These are phyloP conservation scores for Drosophila peninsularis DNA, from an alignment of 2,888 invertebrate genomes.

Conservation along the genomic window DNA sequence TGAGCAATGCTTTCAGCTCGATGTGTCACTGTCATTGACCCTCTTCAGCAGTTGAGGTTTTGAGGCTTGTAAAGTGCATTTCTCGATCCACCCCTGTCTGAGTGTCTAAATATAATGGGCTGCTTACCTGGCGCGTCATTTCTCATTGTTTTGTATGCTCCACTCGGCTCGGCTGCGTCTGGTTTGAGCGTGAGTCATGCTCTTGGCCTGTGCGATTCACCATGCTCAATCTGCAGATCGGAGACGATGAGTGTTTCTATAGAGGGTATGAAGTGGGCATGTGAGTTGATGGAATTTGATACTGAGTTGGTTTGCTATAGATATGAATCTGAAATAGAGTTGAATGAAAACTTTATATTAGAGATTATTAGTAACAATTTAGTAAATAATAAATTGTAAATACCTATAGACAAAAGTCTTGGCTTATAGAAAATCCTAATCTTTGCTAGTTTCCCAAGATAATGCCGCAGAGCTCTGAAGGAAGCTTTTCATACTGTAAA, in stretches of 20 bases:
- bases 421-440: too few relatives aligned
- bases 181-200: slow-evolving; percentile 33
- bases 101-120: slow-evolving; percentile 22
- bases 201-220: slow-evolving; percentile 3
- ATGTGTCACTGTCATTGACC: slow-evolving; percentile 33
- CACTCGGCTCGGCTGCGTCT: slow-evolving; percentile 5
- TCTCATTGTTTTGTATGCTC: slow-evolving; percentile 2
- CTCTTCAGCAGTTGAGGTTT: slow-evolving; percentile 21
- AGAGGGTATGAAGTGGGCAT: background rate
- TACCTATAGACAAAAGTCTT: too few relatives aligned
- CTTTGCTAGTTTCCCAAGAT: too few relatives aligned
- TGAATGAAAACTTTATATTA: background rate
- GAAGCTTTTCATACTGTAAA: too few relatives aligned
- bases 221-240: slow-evolving; percentile 8
- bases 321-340: background rate
- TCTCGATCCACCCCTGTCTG: slow-evolving; percentile 21
- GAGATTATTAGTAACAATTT: background rate
- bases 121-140: slow-evolving; percentile 16
- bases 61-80: slow-evolving; percentile 22
- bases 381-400: too few relatives aligned
- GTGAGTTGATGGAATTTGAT: background rate
- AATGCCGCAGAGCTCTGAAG: too few relatives aligned
- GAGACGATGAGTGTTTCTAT: slow-evolving; percentile 2
- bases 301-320: background rate
- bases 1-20: slow-evolving; percentile 2